phyloP scores from a whole-genome alignment of 2,888 invertebrate species.

The Philopedon plagiatum region DNA sequence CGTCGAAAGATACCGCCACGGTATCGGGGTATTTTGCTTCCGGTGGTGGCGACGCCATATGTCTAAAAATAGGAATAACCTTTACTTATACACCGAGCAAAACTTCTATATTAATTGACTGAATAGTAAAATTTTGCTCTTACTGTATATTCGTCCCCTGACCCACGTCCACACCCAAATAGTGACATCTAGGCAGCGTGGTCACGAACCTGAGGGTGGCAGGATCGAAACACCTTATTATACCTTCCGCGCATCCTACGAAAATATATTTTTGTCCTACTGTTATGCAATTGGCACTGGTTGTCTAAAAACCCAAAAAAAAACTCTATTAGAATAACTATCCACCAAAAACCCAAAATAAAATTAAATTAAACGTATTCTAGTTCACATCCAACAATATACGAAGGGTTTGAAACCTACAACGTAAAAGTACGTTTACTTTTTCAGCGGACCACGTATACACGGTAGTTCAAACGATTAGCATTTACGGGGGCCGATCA shows the following conservation, averaged over 20 bases:
- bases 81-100: too few relatives aligned
- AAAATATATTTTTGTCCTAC: constrained; percentile 90
- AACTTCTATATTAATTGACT: too few relatives aligned
- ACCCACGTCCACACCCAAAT: constrained; percentile 93
- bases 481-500: neutral
- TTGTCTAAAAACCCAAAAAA: constrained; percentile 75
- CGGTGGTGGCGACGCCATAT: constrained; percentile 85
- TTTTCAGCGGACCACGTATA: neutral
- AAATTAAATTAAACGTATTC: too few relatives aligned
- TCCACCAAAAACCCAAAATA: too few relatives aligned
- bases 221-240: constrained; percentile 90
- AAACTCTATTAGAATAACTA: neutral
- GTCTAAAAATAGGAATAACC: too few relatives aligned
- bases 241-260: constrained; percentile 96
- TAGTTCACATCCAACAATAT: too few relatives aligned
- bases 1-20: constrained; percentile 92
- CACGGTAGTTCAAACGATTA: neutral
- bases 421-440: too few relatives aligned
- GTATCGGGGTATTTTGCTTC: constrained; percentile 94
- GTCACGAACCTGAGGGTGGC: constrained; percentile 88
- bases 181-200: constrained; percentile 91
- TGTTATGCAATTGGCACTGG: constrained; percentile 92
- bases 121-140: constrained; percentile 53
- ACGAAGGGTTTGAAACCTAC: too few relatives aligned
- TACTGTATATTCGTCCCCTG: constrained; percentile 85